These are phyloP conservation scores for Andrena bicolor DNA, from an alignment of 2,888 invertebrate genomes.

Conservation along the genomic window DNA sequence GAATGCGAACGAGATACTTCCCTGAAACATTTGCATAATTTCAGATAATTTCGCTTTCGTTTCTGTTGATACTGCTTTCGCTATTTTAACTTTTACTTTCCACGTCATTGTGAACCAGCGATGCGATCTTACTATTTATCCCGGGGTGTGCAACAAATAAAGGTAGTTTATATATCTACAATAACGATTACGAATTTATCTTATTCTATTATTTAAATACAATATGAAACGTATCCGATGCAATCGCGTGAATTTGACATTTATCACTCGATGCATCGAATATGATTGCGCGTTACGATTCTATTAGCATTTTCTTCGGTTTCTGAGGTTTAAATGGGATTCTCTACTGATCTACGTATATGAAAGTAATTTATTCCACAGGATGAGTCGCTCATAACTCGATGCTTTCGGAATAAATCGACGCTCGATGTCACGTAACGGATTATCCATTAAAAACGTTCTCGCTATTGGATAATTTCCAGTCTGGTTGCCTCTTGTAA, in stretches of 20 bases:
- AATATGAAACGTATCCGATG: slow-evolving; percentile 51
- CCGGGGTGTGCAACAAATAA: slow-evolving; percentile 63
- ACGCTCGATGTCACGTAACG: slow-evolving; percentile 40
- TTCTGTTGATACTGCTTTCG: background rate
- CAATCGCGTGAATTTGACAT: slow-evolving; percentile 10
- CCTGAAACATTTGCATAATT: slow-evolving; percentile 47
- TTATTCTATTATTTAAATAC: slow-evolving; percentile 61
- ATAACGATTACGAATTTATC: slow-evolving; percentile 66
- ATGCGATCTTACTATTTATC: slow-evolving; percentile 31
- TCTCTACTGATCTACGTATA: slow-evolving; percentile 37
- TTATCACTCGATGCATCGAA: slow-evolving; percentile 13
- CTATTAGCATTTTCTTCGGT: slow-evolving; percentile 27
- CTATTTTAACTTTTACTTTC: slow-evolving; percentile 16
- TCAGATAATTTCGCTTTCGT: slow-evolving; percentile 23
- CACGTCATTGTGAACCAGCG: slow-evolving; percentile 31
- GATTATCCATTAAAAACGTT: slow-evolving; percentile 8
- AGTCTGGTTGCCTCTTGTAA: slow-evolving; percentile 11
- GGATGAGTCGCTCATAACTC: slow-evolving; percentile 8
- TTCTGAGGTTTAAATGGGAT: slow-evolving; percentile 8
- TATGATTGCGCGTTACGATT: slow-evolving; percentile 10
- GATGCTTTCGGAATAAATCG: slow-evolving; percentile 36
- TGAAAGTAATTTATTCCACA: slow-evolving; percentile 21
- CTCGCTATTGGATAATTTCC: background rate
- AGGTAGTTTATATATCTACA: slow-evolving; percentile 68
- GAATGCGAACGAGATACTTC: slow-evolving; percentile 46